Base-by-base conservation (phyloP, 2,888 invertebrate species). In the Augiades crinisus region DNA sequence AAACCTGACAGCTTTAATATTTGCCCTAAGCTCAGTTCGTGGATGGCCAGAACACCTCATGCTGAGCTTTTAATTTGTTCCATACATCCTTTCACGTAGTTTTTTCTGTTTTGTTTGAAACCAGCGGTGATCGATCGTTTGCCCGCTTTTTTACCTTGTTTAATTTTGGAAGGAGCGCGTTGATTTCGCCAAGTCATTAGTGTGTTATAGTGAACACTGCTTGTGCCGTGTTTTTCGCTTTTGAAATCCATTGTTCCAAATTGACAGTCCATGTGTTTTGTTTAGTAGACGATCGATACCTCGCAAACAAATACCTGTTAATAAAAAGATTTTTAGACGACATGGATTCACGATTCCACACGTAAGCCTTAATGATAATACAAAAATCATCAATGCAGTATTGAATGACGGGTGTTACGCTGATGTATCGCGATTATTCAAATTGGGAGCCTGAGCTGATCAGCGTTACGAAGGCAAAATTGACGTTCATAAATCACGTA, bases 61-160 rank as follows among this genome's bases (percentile, higher is more conserved):
- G 88, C 88, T 87, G 88, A 71, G 87, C 86, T 77, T 88, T 87
- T 87, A 88, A 88, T 88, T 88, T 87, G 87, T 85, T 87, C 83
- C 84, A 78, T 80, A 76, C 84, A 84, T 86, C 87, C 78, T 83
- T 81, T 80, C 83, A 72, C 73, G 78, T 79, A 74, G 72, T 76
- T 79, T 80, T 78, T 84, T 84, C 79, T 85, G 80, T 87, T 87
- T 84, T 84, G 81, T 87, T 82, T 82, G 83, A 72, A 71, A 65
- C 70, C 68, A 67, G 71, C 66, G 70, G 80, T 87, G 87, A 87
- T 87, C 85, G 87, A 88, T 88, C 79, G 87, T 81, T 83, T 76
- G 78, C 70, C 70, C 75, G 78, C 72, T 83, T 87, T 87, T 87
- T 87, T 86, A 80, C 65, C 74, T 82, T 82, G 81, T 87, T 87